A percentile compares a stretch with the other conserved stretches of the same genome.
These are phyloP conservation scores for Contarinia nasturtii DNA, from an alignment of 1,140 invertebrate genomes.

Conservation along the genomic window DNA sequence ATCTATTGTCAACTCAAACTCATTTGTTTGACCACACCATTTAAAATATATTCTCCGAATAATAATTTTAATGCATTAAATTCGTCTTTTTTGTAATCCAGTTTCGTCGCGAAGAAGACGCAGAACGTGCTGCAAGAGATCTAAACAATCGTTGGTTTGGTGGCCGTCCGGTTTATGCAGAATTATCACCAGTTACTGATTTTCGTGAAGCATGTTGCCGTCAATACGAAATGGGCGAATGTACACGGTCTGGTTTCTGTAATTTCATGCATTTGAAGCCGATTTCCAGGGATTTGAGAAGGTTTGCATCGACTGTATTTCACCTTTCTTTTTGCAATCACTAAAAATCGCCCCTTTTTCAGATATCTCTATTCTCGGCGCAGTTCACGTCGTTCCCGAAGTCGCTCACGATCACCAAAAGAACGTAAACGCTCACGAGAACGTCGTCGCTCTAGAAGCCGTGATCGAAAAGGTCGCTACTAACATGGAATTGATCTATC, in stretches of 20 bases:
- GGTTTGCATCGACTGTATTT: constrained; percentile 31
- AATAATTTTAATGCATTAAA: too few species aligned
- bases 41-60: too few species aligned
- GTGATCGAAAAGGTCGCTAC: constrained; percentile 18
- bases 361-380: constrained; percentile 38
- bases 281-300: constrained; percentile 78
- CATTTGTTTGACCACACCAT: too few species aligned
- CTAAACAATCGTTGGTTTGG: constrained; percentile 99
- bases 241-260: constrained; percentile 94
- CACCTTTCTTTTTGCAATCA: constrained; percentile 21
- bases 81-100: too few species aligned
- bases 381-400: constrained; percentile 17
- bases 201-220: constrained; percentile 97
- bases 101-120: constrained; percentile 96
- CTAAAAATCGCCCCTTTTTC: constrained; percentile 14
- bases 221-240: constrained; percentile 98
- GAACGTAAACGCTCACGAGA: constrained; percentile 22
- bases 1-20: too few species aligned
- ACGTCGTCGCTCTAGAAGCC: constrained; percentile 23
- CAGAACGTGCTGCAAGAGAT: constrained; percentile 89
- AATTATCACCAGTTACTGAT: constrained; percentile 95
- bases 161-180: constrained; percentile 92
- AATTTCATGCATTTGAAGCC: constrained; percentile 99
- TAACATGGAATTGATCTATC: too few species aligned
- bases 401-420: constrained; percentile 19